Base-by-base conservation (phyloP, 30 jellyfish, hydroid and myxozoan genomes). In the Turritopsis rubra region DNA sequence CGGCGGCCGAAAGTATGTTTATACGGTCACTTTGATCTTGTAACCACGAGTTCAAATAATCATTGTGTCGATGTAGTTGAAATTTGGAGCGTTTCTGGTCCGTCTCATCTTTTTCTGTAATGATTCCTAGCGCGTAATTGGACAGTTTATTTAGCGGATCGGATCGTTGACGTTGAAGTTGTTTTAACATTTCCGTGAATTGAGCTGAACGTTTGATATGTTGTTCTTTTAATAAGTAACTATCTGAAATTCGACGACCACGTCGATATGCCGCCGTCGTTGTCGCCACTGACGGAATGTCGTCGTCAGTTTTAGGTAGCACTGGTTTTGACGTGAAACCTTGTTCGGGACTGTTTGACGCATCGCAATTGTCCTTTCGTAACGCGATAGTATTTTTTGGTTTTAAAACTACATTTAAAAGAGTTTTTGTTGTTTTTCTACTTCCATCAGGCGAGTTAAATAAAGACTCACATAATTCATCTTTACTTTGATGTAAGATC, bases 1-100 rank as follows among this genome's bases (percentile, higher is more conserved):
- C 90, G 66, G 97, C 97, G 53, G 88, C 86, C 65, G 83, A 91
- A 60, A 90, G 95, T 20, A 71, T 85, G 30, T 87, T 85, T 23
- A 90, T 90, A 27, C 97, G 88, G 66, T 75, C 90, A 28, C 87
- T 91, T 75, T 90, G 97, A 65, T 91, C 87, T 72, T 85, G 88
- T 0, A 90, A 76, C 97, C 97, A 90, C 66, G 89, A 79, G 81
- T 90, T 94, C 0, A 90, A 83, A 65, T 90, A 90, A 29, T 89
- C 87, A 29, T 73, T 23, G 29, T 81, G 84, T 71, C 91, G 89
- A 75, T 52, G 54, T 7, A 23, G 82, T 74, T 74, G 54, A 26
- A 29, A 24, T 24, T 29, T 74, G n/a, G 27, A 16, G 28, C 27
- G 28, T 74, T 24, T 29, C 19, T 22, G 27, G n/a, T 24, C 82